These are phyloP conservation scores for Nothoprocta perdicaria DNA, from an alignment of 2,113 vertebrate species.

Conservation along the genomic window DNA sequence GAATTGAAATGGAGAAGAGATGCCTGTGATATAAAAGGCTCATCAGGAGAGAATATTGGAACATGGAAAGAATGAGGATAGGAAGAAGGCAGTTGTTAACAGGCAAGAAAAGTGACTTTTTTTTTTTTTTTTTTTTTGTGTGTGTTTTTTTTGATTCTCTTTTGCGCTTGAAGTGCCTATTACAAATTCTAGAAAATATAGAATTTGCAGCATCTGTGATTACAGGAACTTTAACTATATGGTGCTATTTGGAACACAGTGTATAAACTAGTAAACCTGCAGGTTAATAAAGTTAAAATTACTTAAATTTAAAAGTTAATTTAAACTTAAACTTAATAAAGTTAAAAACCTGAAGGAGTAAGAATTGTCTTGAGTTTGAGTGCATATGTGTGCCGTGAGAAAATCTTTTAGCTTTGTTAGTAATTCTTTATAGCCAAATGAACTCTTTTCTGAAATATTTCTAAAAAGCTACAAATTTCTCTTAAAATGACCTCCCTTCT, in stretches of 20 bases:
- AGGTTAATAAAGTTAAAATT: not conserved
- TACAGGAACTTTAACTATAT: not conserved
- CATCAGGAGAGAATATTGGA: not conserved
- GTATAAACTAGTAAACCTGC: not conserved
- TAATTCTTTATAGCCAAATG: not conserved
- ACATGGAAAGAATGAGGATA: not conserved
- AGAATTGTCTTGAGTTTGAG: not conserved
- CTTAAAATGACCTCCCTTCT: not conserved
- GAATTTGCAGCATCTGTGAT: not conserved
- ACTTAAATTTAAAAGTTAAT: no score
- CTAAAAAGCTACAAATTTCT: not conserved
- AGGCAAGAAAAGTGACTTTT: not conserved
- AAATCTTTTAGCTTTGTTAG: not conserved
- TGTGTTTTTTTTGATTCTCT: no score
- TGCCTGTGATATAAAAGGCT: not conserved
- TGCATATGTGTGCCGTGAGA: fast-evolving
- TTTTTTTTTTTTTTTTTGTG: no score
- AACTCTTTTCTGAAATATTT: not conserved
- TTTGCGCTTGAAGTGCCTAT: not conserved
- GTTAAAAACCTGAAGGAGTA: not conserved
- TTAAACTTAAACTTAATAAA: not conserved
- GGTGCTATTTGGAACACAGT: not conserved
- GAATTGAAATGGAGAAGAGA: not conserved
- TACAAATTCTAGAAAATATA: not conserved
- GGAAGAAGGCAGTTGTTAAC: not conserved